These are phyloP conservation scores for Scophthalmus maximus DNA, from an alignment of 2,113 vertebrate genomes.

Conservation along the genomic window DNA sequence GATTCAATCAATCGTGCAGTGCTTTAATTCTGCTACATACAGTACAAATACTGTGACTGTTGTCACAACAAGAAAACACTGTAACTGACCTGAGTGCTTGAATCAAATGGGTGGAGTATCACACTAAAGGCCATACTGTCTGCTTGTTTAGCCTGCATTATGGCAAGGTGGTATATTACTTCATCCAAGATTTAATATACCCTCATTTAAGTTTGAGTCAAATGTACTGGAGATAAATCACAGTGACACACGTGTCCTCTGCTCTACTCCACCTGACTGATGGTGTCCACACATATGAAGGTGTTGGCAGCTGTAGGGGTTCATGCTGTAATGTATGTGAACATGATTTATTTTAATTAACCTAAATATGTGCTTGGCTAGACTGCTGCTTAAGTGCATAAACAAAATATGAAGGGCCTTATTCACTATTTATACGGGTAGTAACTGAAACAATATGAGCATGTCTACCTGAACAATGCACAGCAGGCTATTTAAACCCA, in stretches of 20 bases:
- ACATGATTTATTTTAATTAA: constrained; percentile 2
- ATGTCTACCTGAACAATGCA: constrained; percentile 31
- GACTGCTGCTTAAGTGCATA: constrained; percentile 2
- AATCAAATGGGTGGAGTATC: not conserved
- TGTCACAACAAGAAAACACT: not conserved
- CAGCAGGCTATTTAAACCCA: constrained; percentile 41
- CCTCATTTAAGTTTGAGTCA: not conserved
- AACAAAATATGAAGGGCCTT: not conserved
- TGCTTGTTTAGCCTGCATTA: not conserved
- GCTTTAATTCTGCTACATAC: not conserved
- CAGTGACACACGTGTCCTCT: constrained; percentile 24
- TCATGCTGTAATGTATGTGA: not conserved
- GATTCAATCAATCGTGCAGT: not conserved
- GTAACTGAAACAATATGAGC: constrained; percentile 15
- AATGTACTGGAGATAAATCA: constrained; percentile 29
- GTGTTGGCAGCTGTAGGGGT: not conserved
- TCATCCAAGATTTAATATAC: constrained; percentile 15
- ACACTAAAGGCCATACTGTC: not conserved
- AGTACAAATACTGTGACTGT: not conserved
- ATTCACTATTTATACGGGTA: constrained; percentile 41
- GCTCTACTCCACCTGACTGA: not conserved
- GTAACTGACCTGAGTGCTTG: not conserved
- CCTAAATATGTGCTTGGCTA: constrained; percentile 29
- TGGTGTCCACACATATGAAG: not conserved
- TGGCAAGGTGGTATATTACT: not conserved